phyloP scores from a whole-genome alignment of 2,113 vertebrate species.

The Larimichthys polyactis region DNA sequence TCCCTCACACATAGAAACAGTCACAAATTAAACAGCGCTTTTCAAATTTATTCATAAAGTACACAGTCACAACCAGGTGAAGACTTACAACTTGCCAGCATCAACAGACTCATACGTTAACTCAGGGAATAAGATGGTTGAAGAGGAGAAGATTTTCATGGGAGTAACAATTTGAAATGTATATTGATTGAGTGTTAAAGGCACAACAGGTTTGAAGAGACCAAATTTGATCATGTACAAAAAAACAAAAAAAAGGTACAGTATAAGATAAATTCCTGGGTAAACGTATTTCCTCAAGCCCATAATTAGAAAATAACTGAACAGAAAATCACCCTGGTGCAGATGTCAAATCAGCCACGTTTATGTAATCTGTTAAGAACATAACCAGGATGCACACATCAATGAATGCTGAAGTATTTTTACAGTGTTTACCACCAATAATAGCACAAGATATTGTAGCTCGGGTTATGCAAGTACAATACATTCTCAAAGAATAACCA shows the following conservation, averaged over 20 bases:
- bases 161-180: background rate
- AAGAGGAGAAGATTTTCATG: background rate
- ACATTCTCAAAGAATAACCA: background rate
- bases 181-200: slow-evolving; percentile 7
- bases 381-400: background rate
- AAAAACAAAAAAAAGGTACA: background rate
- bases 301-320: background rate
- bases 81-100: background rate
- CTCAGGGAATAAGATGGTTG: background rate
- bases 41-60: slow-evolving; percentile 20
- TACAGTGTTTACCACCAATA: background rate
- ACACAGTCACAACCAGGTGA: slow-evolving; percentile 18
- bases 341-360: background rate
- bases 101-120: background rate
- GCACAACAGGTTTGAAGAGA: slow-evolving; percentile 39
- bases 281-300: background rate
- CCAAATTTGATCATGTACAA: background rate
- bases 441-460: background rate
- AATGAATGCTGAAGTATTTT: background rate
- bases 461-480: background rate
- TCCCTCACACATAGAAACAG: background rate
- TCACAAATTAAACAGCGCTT: slow-evolving; percentile 1
- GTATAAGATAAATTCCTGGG: background rate
- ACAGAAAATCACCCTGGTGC: background rate
- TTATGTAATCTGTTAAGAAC: background rate